A percentile compares a stretch with the other conserved stretches of the same genome.
Conservation (phyloP, 2,113 vertebrate species). For the Nerophis lumbriciformis region DNA sequence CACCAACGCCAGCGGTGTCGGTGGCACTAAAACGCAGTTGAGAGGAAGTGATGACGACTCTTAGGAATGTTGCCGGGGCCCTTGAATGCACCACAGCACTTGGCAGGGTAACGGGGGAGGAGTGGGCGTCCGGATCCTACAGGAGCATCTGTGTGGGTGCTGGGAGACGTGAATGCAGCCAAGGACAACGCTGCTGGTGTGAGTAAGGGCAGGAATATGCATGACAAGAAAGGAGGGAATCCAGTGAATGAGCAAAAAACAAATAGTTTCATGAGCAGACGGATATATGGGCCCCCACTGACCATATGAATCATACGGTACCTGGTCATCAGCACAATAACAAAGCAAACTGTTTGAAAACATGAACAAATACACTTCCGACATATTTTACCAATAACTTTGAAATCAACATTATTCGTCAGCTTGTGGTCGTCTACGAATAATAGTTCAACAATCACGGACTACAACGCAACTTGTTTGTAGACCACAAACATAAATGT, state of each 20-base stretch:
- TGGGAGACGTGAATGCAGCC: conserved; percentile 25
- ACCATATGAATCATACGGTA: too few relatives aligned
- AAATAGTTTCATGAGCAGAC: not conserved
- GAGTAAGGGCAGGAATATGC: conserved; percentile 53
- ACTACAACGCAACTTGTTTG: too few relatives aligned
- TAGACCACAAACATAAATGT: too few relatives aligned
- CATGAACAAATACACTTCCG: too few relatives aligned
- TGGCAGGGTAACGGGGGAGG: conserved; percentile 37
- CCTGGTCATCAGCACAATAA: too few relatives aligned
- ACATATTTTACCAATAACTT: too few relatives aligned
- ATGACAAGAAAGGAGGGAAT: conserved; percentile 22
- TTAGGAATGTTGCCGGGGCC: conserved; percentile 60
- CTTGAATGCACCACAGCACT: conserved; percentile 38
- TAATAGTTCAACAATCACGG: too few relatives aligned
- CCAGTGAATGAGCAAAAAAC: conserved; percentile 6
- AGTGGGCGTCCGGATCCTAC: conserved; percentile 52
- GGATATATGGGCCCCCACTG: too few relatives aligned
- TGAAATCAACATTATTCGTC: too few relatives aligned
- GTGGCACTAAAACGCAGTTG: conserved; percentile 16
- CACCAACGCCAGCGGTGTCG: not conserved
- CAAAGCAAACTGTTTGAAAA: too few relatives aligned
- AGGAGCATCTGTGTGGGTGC: conserved; percentile 41
- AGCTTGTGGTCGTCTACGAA: too few relatives aligned
- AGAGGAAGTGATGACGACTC: conserved; percentile 59
- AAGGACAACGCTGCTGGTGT: conserved; percentile 33